A percentile compares a stretch with the other conserved stretches of the same genome.
phyloP scores from a whole-genome alignment of 2,888 invertebrate species.

The Carcina quercana region DNA sequence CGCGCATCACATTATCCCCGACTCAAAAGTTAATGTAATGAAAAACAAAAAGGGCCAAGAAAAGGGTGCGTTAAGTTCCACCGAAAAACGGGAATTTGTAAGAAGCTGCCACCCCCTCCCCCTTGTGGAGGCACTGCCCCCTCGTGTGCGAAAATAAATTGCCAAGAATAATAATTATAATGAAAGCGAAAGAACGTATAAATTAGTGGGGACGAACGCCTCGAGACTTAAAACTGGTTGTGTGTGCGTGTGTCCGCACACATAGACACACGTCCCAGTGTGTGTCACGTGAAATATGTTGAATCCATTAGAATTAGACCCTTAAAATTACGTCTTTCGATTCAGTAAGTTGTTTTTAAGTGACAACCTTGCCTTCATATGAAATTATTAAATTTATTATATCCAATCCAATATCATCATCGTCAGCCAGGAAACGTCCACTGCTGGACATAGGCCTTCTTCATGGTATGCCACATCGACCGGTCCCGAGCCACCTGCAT shows the following conservation, averaged over 20 bases:
- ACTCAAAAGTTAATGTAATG: constrained; percentile 74
- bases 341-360: too few relatives aligned
- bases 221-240: constrained; percentile 46
- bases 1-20: constrained; percentile 61
- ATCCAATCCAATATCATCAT: too few relatives aligned
- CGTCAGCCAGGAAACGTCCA: too few relatives aligned
- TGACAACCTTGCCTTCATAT: too few relatives aligned
- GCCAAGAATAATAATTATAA: constrained; percentile 76
- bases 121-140: constrained; percentile 34
- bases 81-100: constrained; percentile 75
- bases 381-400: too few relatives aligned
- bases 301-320: too few relatives aligned
- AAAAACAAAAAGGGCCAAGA: constrained; percentile 75
- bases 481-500: too few relatives aligned
- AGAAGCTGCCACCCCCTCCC: constrained; percentile 55
- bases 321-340: too few relatives aligned
- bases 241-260: constrained; percentile 19
- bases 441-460: too few relatives aligned
- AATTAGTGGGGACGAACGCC: constrained; percentile 68
- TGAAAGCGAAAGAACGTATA: constrained; percentile 75
- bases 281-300: constrained; percentile 18
- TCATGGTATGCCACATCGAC: too few relatives aligned
- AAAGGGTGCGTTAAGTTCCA: constrained; percentile 73
- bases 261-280: constrained; percentile 29
- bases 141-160: constrained; percentile 75